A percentile compares a stretch with the other conserved stretches of the same genome.
phyloP scores from a whole-genome alignment of 2,113 vertebrate species.

The cattle (Bos taurus) region DNA sequence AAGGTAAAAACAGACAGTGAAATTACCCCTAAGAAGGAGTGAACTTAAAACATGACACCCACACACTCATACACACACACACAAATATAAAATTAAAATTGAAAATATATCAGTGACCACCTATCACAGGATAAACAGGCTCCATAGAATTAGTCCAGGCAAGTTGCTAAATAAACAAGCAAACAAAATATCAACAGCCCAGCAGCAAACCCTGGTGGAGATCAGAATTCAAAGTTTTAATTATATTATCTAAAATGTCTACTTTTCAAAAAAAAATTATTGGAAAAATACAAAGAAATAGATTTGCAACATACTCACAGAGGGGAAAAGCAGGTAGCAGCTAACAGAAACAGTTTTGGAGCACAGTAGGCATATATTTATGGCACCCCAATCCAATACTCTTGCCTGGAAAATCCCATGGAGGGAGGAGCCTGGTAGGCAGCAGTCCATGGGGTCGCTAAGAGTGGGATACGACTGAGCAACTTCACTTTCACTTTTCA shows the following conservation, averaged over 20 bases:
- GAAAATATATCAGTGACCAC: neutral
- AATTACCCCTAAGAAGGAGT: neutral
- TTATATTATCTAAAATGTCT: neutral
- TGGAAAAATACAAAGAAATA: neutral
- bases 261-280: neutral
- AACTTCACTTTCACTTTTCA: no score
- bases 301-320: neutral
- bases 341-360: neutral
- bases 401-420: no score
- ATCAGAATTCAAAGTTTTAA: neutral
- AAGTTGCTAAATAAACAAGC: neutral
- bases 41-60: neutral
- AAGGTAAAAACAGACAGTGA: neutral
- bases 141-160: neutral
- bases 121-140: neutral
- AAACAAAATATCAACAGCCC: neutral
- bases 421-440: no score
- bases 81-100: neutral
- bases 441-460: no score
- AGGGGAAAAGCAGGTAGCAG: no score
- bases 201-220: neutral
- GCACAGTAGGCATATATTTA: no score
- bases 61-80: neutral
- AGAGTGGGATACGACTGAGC: no score
- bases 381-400: no score